Conservation (phyloP, 2,797 vertebrate species). For the Pantherophis alleghaniensis region DNA sequence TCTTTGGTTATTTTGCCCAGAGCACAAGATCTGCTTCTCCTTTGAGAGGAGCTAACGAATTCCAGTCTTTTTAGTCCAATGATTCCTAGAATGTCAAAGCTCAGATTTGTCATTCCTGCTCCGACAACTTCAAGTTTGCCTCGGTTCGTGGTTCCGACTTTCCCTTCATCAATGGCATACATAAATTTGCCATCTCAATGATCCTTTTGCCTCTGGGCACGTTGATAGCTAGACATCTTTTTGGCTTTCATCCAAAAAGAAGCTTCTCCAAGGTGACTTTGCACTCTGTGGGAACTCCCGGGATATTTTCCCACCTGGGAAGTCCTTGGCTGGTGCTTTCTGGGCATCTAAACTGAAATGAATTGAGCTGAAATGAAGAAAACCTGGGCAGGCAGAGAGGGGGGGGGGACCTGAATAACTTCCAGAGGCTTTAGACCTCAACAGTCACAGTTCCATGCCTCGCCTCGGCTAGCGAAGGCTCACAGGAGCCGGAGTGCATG, state of each 20-base stretch:
- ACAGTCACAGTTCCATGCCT: background rate
- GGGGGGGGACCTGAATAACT: too few relatives aligned
- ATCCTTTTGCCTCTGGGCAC: background rate
- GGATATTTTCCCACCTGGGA: background rate
- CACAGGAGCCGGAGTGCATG: background rate
- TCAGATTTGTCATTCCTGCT: background rate
- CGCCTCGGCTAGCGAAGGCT: background rate
- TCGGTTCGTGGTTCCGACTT: background rate
- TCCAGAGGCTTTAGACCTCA: background rate
- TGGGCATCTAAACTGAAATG: too few relatives aligned
- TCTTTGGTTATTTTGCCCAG: background rate
- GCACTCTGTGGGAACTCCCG: background rate
- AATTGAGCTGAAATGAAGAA: background rate
- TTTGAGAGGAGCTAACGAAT: background rate
- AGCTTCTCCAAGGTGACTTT: background rate
- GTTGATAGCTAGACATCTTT: background rate
- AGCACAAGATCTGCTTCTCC: background rate
- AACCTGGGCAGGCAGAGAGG: background rate
- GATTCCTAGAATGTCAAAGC: background rate
- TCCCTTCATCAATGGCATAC: background rate
- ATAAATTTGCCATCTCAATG: background rate
- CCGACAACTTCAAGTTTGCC: background rate
- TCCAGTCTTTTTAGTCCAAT: background rate
- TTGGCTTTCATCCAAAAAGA: background rate
- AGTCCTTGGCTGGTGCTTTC: background rate